A percentile compares a stretch with the other conserved stretches of the same genome.
Conservation (phyloP, 2,888 invertebrate genomes). For the Trichopoda pennipes region DNA sequence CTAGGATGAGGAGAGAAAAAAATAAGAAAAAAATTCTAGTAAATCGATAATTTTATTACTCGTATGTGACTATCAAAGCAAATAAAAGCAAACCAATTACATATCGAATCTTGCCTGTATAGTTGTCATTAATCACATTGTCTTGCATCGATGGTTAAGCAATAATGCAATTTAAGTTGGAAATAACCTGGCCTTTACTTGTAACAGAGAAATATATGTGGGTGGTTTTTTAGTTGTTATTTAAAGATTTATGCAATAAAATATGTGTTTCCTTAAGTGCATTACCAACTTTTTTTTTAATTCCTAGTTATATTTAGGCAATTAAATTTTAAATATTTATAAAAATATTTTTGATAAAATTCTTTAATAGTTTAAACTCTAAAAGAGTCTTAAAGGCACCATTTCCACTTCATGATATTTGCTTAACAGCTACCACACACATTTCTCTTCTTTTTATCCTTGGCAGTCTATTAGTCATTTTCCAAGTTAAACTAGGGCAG, state of each 20-base stretch:
- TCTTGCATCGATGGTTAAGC: constrained; percentile 17
- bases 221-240: background rate
- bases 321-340: background rate
- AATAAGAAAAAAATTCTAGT: background rate
- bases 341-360: background rate
- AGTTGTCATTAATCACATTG: constrained; percentile 37
- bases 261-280: background rate
- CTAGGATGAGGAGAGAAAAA: background rate
- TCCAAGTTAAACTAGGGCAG: constrained; percentile 13
- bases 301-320: constrained; percentile 4
- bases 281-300: background rate
- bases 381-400: background rate
- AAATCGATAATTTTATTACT: constrained; percentile 57
- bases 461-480: constrained; percentile 13
- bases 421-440: background rate
- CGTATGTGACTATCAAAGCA: constrained; percentile 15
- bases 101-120: constrained; percentile 5
- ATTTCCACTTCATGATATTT: background rate
- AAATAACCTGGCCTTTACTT: background rate
- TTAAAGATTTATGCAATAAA: constrained; percentile 23
- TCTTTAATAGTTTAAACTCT: too few species aligned
- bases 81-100: constrained; percentile 35
- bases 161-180: constrained; percentile 1
- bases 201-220: background rate
- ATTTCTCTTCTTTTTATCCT: background rate